Evolutionary conservation across 1,140 invertebrate species (phyloP).

Genomic region (Leptestheria dahalacensis): DNA sequence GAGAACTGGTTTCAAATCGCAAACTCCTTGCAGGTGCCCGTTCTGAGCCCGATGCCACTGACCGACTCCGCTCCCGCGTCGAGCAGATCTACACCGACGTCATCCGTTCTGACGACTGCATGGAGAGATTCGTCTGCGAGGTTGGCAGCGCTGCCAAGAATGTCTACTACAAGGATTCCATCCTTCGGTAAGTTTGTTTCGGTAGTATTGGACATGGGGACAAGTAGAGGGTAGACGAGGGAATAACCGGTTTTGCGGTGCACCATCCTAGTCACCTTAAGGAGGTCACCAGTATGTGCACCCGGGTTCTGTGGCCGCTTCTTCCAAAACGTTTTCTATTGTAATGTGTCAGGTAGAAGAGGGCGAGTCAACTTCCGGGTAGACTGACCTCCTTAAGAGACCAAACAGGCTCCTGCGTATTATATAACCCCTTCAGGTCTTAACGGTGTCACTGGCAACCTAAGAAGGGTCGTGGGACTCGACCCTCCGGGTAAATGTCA

Average conservation of each 20-base stretch:
- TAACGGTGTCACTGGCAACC: too few relatives aligned
- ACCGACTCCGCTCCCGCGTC: constrained; percentile 12
- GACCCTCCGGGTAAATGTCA: too few relatives aligned
- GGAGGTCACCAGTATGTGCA: too few relatives aligned
- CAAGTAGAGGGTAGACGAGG: too few relatives aligned
- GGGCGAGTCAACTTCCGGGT: too few relatives aligned
- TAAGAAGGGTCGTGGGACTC: too few relatives aligned
- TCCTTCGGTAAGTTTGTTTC: constrained; percentile 10
- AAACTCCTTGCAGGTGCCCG: not conserved
- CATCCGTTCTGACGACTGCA: constrained; percentile 15
- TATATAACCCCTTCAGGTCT: not conserved
- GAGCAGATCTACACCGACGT: constrained; percentile 14
- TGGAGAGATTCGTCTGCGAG: constrained; percentile 16
- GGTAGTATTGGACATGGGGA: not conserved
- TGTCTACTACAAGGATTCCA: constrained; percentile 16
- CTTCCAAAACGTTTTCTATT: too few relatives aligned
- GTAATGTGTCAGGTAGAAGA: too few relatives aligned
- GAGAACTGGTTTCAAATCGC: not conserved
- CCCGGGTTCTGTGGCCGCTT: too few relatives aligned
- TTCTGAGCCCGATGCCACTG: constrained; percentile 10
- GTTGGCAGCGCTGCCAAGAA: constrained; percentile 14
- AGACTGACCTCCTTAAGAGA: not conserved
- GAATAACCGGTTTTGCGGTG: not conserved
- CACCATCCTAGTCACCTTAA: too few relatives aligned
- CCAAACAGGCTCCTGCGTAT: too few relatives aligned